Evolutionary conservation across 2,797 vertebrate genomes (phyloP), one percentile per base, ranked within the genome.

Genomic region (Pelodytes ibericus): DNA sequence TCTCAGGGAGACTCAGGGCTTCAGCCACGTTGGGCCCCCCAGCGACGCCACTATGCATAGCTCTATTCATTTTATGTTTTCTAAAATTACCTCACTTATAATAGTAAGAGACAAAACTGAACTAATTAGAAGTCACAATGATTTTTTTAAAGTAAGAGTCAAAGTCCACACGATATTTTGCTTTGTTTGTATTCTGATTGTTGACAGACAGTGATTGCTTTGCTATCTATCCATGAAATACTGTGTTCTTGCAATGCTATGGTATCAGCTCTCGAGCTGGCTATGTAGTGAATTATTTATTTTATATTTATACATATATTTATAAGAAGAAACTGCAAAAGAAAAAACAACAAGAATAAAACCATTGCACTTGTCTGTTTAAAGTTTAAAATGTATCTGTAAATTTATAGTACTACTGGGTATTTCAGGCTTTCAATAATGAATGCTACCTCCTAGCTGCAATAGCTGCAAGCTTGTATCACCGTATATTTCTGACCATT

Each of bases 301-400:
- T n/a, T 33, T 33, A 61, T 31, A n/a, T 61, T 31, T 61, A 61
- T 33, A 31, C 59, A 31, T 61, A 61, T 61, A 44, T 44, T 44
- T 9, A 61, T 61, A 33, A 33, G 59, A 16, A 18, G 18, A 61
- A 31, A 31, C 27, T 30, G 15, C 1, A 15, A 20, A 61, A 16
- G 41, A 0, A 44, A 44, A 44, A 44, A 36, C n/a, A n/a, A n/a
- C n/a, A n/a, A n/a, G 13, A n/a, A 44, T 13, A 44, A 44, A 44
- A 1, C 11, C 11, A 44, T 44, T 64, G 6, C 33, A 39, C 61
- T 13, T 20, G 59, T 33, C 25, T 60, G 26, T 18, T 31, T 60
- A 1, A 2, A 60, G 13, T 30, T 30, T 60, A 13, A 15, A 31
- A n/a, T 2, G 13, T 60, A 30, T 25, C 13, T 30, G 58, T 58